A percentile compares a stretch with the other conserved stretches of the same genome.
phyloP scores from a whole-genome alignment of 2,113 vertebrate species.

The Neotoma lepida region DNA sequence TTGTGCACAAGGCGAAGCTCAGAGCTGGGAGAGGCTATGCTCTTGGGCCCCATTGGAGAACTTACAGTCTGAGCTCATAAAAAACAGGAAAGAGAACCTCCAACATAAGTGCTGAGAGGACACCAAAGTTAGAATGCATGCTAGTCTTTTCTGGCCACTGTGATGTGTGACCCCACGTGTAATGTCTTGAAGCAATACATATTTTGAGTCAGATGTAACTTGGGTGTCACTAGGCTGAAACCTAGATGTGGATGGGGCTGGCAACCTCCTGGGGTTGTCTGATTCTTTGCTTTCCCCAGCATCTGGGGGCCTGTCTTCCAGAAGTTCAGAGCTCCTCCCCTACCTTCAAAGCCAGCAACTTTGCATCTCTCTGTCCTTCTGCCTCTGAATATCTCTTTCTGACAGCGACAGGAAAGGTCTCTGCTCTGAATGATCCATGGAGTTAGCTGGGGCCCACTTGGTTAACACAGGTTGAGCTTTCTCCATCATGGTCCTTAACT shows the following conservation, averaged over 20 bases:
- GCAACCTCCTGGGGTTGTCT: neutral
- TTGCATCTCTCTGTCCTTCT: neutral
- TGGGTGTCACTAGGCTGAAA: neutral
- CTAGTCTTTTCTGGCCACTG: neutral
- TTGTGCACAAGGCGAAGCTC: neutral
- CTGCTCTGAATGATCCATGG: neutral
- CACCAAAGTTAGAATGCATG: neutral
- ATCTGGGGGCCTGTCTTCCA: neutral
- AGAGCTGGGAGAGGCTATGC: neutral
- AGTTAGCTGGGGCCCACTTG: neutral
- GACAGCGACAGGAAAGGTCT: neutral
- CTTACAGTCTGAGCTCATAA: neutral
- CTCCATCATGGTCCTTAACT: neutral
- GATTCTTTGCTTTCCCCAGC: neutral
- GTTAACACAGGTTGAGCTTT: neutral
- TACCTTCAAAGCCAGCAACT: neutral
- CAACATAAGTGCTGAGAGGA: neutral
- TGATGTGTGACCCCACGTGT: neutral
- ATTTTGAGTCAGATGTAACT: neutral
- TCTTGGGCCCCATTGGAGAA: neutral
- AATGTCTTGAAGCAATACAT: neutral
- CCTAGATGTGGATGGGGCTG: too few species aligned
- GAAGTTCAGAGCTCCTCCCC: neutral
- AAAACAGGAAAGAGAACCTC: neutral
- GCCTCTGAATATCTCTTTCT: neutral